Conservation (phyloP, 1,140 invertebrate species). For the Drosophila kurseongensis region DNA sequence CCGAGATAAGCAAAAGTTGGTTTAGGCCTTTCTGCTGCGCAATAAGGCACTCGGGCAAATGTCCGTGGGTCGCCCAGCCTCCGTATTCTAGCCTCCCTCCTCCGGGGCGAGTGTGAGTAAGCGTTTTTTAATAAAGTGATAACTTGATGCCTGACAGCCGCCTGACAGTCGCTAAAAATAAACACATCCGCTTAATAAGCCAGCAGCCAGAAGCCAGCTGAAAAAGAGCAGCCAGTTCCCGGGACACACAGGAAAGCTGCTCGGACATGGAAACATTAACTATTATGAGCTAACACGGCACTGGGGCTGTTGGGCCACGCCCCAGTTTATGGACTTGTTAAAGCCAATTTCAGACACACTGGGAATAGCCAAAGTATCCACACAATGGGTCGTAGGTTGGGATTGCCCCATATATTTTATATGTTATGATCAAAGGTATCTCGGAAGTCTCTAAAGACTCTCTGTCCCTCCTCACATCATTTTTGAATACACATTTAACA, state of each 20-base stretch:
- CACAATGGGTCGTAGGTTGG: neutral
- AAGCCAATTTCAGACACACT: slow-evolving; percentile 26
- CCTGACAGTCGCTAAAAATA: slow-evolving; percentile 71
- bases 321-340: slow-evolving; percentile 32
- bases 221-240: slow-evolving; percentile 25
- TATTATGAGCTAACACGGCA: slow-evolving; percentile 35
- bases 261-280: slow-evolving; percentile 51
- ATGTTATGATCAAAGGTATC: neutral
- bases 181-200: slow-evolving; percentile 64
- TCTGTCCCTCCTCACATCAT: no score
- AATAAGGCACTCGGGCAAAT: slow-evolving; percentile 41
- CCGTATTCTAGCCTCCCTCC: neutral
- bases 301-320: slow-evolving; percentile 13
- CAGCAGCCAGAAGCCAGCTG: slow-evolving; percentile 25
- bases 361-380: slow-evolving; percentile 14
- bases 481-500: no score
- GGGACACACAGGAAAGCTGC: slow-evolving; percentile 45
- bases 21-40: slow-evolving; percentile 63
- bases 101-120: slow-evolving; percentile 59
- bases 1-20: slow-evolving; percentile 69
- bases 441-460: neutral
- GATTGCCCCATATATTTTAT: slow-evolving; percentile 3
- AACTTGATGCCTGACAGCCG: slow-evolving; percentile 70
- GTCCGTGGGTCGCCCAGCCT: slow-evolving; percentile 37
- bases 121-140: slow-evolving; percentile 79